These are phyloP conservation scores for Oophaga pumilio DNA, from an alignment of 2,113 vertebrate species.

Conservation along the genomic window DNA sequence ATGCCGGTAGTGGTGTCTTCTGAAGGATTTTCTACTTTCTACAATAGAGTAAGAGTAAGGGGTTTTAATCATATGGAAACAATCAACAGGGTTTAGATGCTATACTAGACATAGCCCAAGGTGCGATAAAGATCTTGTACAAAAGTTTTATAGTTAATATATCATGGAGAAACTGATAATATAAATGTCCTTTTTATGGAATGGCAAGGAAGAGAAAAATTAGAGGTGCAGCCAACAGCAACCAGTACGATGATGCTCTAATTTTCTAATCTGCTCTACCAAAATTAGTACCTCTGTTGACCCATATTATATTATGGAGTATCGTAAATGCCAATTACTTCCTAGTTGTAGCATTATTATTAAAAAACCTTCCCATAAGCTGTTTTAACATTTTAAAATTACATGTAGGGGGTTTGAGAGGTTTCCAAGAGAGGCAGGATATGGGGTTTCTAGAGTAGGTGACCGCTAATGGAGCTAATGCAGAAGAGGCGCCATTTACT, in stretches of 20 bases:
- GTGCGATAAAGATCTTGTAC: not conserved
- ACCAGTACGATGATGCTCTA: not conserved
- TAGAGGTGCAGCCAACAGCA: not conserved
- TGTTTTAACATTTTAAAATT: not conserved
- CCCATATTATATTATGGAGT: not conserved
- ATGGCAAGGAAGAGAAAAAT: not conserved
- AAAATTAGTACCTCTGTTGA: not conserved
- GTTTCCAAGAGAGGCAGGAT: not conserved
- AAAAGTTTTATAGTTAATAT: too few species aligned
- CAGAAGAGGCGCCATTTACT: not conserved
- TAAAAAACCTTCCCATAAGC: not conserved
- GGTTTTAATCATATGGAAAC: not conserved
- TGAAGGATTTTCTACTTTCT: slow-evolving; percentile 68
- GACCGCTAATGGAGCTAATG: not conserved
- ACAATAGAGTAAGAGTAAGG: slow-evolving; percentile 3
- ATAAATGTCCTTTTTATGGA: too few species aligned
- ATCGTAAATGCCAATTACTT: not conserved
- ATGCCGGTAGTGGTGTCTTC: slow-evolving; percentile 58
- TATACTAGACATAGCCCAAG: not conserved
- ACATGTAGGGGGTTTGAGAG: not conserved
- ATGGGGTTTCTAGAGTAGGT: not conserved
- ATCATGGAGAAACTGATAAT: too few species aligned
- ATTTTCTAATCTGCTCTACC: not conserved
- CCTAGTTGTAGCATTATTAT: not conserved
- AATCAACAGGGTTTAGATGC: not conserved